phyloP scores from a whole-genome alignment of 2,797 vertebrate genomes.

The Gymnothorax javanicus region DNA sequence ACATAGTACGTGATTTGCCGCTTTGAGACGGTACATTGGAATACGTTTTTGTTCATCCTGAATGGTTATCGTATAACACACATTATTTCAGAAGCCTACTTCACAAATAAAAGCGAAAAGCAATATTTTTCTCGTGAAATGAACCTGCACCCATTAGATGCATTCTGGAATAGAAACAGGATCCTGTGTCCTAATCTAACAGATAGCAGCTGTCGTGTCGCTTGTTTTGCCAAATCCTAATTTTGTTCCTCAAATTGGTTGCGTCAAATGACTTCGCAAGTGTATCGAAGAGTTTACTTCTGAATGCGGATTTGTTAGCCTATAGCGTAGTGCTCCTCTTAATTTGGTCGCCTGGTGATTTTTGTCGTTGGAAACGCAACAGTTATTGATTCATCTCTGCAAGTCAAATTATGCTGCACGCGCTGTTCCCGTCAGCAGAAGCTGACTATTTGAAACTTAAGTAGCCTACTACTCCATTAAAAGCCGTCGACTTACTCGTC shows the following conservation, averaged over 20 bases:
- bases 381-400: no score
- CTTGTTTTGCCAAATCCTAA: neutral
- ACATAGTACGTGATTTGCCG: neutral
- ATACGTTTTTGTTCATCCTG: neutral
- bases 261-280: neutral
- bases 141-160: neutral
- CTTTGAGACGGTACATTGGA: neutral
- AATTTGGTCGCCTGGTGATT: neutral
- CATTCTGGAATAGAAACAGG: neutral
- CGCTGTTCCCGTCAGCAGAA: no score
- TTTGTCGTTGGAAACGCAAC: no score
- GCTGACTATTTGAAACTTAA: no score
- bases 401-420: no score
- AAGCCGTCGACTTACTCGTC: neutral
- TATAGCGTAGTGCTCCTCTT: neutral
- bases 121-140: neutral
- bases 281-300: neutral
- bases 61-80: neutral
- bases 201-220: neutral
- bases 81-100: neutral
- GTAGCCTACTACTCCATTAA: neutral
- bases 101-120: neutral
- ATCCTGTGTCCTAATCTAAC: neutral
- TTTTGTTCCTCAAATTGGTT: neutral
- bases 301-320: neutral